Base-by-base conservation (phyloP, 2,888 invertebrate genomes). In the Pseudeuparius sepicola region DNA sequence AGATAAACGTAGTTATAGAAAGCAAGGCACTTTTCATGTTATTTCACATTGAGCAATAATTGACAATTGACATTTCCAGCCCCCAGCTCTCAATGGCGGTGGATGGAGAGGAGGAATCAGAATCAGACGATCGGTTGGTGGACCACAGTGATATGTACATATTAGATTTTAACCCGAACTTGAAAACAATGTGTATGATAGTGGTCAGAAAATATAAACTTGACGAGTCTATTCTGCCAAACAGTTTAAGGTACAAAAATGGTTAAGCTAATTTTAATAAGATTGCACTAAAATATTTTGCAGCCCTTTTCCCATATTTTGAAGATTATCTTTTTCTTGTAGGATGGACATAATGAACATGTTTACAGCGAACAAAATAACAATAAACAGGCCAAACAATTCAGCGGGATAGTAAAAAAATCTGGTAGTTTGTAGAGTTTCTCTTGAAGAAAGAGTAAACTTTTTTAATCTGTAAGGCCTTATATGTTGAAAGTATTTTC, bases 141-240 rank as follows among this genome's bases (percentile, higher is more conserved):
- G 89, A 89, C 57, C 83, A 86, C 53, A 79, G 81, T 57, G 90
- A 90, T 59, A 71, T 87, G 44, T 77, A 84, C 58, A 71, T 90
- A 9, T 63, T 90, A 40, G 88, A 90, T 59, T 81, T 86, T 62
- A 66, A 69, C 39, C 84, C 86, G 2, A 70, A 75, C 3, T 64
- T 88, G 24, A 82, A 78, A 57, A 84, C 81, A 0, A 63, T 87
- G 31, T 70, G 78, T 53, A 74, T 83, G 44, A 61, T 81, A 39
- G 64, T 65, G 31, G 80, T 84, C 5, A 55, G 78, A 29, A 68
- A 77, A 49, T 55, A 78, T 52, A 71, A 73, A 34, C 60, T 84
- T 31, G 77, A 83, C 50, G 69, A 69, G 37, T 61, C 68, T 1
- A 62, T 61, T 39, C 61, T 86, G 41, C 85, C 86, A 5, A 62